Evolutionary conservation across 1,140 invertebrate species (phyloP), one percentile per base, ranked within the genome.

Genomic region (Coelopa frigida): DNA sequence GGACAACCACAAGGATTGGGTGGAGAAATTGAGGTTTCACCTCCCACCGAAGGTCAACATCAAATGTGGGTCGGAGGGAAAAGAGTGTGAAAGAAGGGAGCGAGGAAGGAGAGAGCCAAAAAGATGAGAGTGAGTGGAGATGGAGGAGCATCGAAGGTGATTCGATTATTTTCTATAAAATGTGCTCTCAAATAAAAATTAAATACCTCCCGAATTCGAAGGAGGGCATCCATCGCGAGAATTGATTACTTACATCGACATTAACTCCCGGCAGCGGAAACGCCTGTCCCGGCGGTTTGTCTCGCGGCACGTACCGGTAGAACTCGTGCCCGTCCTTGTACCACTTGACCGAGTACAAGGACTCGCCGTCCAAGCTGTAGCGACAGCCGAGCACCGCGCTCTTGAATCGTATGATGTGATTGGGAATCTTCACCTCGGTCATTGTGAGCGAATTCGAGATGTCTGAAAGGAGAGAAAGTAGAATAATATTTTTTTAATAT

Each of bases 271-370:
- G 78, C 40, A 84, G 64, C 20, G 78, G 76, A 56, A 88, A 89
- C 12, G 81, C 78, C 54, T 85, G 82, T n/a, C 78, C 78, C 0
- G 84, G 80, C 32, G 84, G 84, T 41, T 72, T 70, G 49, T 85
- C 83, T 27, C 78, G 74, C 5, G 86, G 85, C 37, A 89, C 77
- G 65, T 81, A 89, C 44, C 87, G 76, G 73, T 85, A 91, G 73
- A 92, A 89, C 70, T 92, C 87, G 59, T 86, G 79, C 22, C 85
- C 85, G 61, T 89, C 86, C 64, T 89, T 89, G 71, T 89, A 90
- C 87, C 87, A 90, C 70, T 89, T 89, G 52, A 89, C 85, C 2
- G 85, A 87, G 70, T 89, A 89, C 6, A 91, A 72, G 26, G 78
- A 74, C 60, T 89, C 86, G 5, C 79, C 82, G 48, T 87, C 85